These are phyloP conservation scores for Pterocles orientalis DNA, from an alignment of 2,113 vertebrate species.

Conservation along the genomic window DNA sequence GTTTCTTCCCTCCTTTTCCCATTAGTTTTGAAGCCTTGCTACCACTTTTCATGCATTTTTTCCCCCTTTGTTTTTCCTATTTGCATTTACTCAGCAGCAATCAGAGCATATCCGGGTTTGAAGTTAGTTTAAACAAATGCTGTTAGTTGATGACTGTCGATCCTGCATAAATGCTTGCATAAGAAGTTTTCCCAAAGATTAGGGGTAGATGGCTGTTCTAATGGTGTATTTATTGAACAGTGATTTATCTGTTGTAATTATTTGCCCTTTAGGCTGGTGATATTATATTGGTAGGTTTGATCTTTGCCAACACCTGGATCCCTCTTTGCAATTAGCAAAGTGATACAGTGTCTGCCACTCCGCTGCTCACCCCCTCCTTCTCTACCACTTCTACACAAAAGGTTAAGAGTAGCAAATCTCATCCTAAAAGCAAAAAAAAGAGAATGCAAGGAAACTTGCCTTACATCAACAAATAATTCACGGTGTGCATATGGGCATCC, in stretches of 20 bases:
- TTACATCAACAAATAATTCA: conserved; percentile 60
- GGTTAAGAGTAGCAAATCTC: background rate
- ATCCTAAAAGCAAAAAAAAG: background rate
- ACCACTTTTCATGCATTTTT: background rate
- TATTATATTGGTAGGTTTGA: conserved; percentile 5
- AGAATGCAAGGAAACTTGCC: conserved; percentile 38
- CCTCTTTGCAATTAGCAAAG: conserved; percentile 26
- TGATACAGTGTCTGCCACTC: background rate
- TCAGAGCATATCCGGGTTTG: background rate
- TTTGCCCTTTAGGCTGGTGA: conserved; percentile 18
- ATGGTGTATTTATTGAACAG: conserved; percentile 40
- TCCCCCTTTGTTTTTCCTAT: background rate
- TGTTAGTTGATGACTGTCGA: conserved; percentile 33
- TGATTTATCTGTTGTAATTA: conserved; percentile 58
- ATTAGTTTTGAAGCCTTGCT: background rate
- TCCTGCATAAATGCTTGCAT: conserved; percentile 14
- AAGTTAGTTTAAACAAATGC: conserved; percentile 26
- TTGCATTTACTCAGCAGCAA: conserved; percentile 19
- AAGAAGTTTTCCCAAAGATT: conserved; percentile 42
- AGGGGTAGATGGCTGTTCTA: background rate
- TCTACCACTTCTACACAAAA: conserved; percentile 11
- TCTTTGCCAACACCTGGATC: conserved; percentile 27
- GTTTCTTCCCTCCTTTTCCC: background rate
- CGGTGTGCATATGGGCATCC: background rate
- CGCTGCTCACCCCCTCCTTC: background rate